These are phyloP conservation scores for Mormyrus proboscirostris DNA, from an alignment of 2,797 vertebrate species.

Conservation along the genomic window DNA sequence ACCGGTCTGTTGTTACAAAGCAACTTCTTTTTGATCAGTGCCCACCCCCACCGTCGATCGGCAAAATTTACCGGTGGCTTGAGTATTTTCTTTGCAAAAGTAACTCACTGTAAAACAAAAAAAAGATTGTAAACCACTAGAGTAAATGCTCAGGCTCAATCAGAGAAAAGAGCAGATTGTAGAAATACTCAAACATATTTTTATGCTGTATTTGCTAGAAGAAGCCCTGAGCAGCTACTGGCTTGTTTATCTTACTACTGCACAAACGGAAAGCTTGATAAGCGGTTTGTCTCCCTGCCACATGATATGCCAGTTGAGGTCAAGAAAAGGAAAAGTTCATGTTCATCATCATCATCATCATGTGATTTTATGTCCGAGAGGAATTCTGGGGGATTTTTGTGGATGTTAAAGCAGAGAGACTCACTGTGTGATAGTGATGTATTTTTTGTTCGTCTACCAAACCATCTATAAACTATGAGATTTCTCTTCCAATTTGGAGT, in stretches of 20 bases:
- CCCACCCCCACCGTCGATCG: background rate
- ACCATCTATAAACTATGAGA: background rate
- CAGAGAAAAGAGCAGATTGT: background rate
- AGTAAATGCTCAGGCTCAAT: background rate
- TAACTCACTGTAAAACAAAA: background rate
- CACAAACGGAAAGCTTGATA: background rate
- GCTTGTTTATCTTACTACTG: background rate
- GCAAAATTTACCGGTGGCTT: background rate
- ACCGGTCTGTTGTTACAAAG: background rate
- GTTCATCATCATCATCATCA: no score
- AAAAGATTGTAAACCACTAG: background rate
- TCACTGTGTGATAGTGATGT: background rate
- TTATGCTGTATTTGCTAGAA: background rate
- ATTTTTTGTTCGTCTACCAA: background rate
- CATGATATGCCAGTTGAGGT: background rate
- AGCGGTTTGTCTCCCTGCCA: background rate
- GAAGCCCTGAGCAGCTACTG: background rate
- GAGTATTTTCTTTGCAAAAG: background rate
- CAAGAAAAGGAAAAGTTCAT: background rate
- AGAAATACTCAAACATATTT: background rate
- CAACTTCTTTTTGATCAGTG: background rate
- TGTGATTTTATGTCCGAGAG: background rate
- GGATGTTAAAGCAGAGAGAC: background rate
- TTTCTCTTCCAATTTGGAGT: background rate
- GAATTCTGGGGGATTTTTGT: background rate